phyloP scores from a whole-genome alignment of 2,888 invertebrate genomes.

The Oligia fasciuncula region DNA sequence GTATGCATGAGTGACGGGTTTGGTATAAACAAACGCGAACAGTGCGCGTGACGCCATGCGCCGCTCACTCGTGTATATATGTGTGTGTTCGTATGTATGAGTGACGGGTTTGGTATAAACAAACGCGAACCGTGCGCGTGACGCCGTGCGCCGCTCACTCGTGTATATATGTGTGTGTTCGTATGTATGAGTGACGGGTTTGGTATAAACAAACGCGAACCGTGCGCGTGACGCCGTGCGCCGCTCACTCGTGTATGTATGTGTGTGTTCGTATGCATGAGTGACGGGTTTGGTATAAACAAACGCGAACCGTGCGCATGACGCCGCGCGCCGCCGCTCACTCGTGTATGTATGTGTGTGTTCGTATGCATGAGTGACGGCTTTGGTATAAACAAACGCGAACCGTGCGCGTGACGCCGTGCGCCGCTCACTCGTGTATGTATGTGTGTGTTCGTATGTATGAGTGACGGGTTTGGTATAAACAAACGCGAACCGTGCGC shows the following conservation, averaged over 20 bases:
- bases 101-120: background rate
- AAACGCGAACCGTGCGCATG: background rate
- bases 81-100: background rate
- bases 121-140: background rate
- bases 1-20: background rate
- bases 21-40: slow-evolving; percentile 23
- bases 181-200: background rate
- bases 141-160: too few relatives aligned
- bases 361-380: background rate
- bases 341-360: background rate
- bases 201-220: background rate
- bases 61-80: background rate
- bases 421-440: background rate
- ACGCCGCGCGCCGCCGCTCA: background rate
- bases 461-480: background rate
- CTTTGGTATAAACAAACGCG: slow-evolving; percentile 19
- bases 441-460: background rate
- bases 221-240: background rate
- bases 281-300: background rate
- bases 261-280: too few relatives aligned
- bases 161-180: background rate
- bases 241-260: background rate
- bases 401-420: background rate
- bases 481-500: background rate
- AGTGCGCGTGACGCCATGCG: background rate